Percentiles rank a stretch among this genome's conserved stretches.
phyloP scores from a whole-genome alignment of 1,140 invertebrate genomes.

The Diachasma alloeum region DNA sequence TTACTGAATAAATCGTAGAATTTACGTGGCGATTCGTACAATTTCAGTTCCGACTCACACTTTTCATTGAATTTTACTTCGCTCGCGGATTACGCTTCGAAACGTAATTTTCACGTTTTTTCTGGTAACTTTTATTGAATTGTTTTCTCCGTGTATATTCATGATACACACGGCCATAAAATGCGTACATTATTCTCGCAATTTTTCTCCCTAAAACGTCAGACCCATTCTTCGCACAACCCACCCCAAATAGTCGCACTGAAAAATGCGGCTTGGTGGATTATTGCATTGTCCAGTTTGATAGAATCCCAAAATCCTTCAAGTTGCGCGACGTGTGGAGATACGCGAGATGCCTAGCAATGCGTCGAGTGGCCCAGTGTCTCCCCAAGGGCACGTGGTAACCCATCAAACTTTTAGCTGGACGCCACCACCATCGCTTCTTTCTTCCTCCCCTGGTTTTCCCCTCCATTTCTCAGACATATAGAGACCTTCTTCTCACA shows the following conservation, averaged over 20 bases:
- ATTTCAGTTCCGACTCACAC: too few species aligned
- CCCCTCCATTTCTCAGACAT: neutral
- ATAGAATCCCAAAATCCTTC: constrained; percentile 66
- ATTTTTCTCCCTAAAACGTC: neutral
- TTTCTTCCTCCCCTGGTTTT: constrained; percentile 23
- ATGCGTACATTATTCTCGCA: too few species aligned
- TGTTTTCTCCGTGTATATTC: too few species aligned
- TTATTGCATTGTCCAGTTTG: constrained; percentile 66
- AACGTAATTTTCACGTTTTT: too few species aligned
- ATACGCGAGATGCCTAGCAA: constrained; percentile 58
- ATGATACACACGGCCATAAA: too few species aligned
- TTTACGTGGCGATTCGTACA: too few species aligned
- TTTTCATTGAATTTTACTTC: too few species aligned
- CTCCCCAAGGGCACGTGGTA: constrained; percentile 46
- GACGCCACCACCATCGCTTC: constrained; percentile 27
- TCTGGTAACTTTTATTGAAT: too few species aligned
- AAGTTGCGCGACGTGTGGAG: constrained; percentile 45
- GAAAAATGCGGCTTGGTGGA: constrained; percentile 17
- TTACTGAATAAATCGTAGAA: too few species aligned
- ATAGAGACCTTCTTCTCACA: neutral
- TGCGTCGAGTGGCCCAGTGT: constrained; percentile 41
- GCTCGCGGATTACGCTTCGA: too few species aligned
- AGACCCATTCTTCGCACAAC: neutral
- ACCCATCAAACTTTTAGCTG: constrained; percentile 64
- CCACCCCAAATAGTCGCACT: neutral